Conservation (phyloP, 2,888 invertebrate genomes). For the Ischnus inquisitorius region DNA sequence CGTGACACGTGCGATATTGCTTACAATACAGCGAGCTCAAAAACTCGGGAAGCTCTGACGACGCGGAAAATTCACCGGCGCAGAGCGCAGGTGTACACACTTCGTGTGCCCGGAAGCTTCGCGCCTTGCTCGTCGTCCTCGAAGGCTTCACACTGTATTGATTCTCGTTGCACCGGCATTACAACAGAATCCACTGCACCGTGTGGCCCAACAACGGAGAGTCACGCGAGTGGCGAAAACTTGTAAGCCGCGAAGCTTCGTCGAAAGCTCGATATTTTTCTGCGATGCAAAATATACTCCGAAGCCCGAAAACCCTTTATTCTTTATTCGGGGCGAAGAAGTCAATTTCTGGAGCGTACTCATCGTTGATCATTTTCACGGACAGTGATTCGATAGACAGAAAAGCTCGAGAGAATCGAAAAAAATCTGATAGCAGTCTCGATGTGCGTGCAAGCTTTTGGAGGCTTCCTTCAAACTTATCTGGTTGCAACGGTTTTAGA, state of each 20-base stretch:
- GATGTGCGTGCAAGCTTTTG: no score
- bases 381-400: no score
- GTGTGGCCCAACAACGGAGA: not conserved
- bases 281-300: not conserved
- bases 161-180: slow-evolving; percentile 48
- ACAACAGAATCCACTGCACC: not conserved
- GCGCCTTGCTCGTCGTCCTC: slow-evolving; percentile 37
- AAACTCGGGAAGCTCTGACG: slow-evolving; percentile 40
- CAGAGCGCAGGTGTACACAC: slow-evolving; percentile 16
- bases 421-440: no score
- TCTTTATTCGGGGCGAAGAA: not conserved
- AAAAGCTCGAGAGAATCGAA: no score
- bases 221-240: not conserved
- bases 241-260: not conserved
- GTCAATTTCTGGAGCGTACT: not conserved
- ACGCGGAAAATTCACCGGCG: slow-evolving; percentile 10
- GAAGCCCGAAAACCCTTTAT: not conserved
- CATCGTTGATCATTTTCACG: no score
- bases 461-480: no score
- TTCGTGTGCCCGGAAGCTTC: slow-evolving; percentile 9
- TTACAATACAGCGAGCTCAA: slow-evolving; percentile 36
- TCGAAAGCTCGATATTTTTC: not conserved
- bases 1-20: slow-evolving; percentile 46
- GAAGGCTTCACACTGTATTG: slow-evolving; percentile 55
- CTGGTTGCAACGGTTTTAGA: no score